Evolutionary conservation across 1,140 invertebrate species (phyloP), one percentile per base, ranked within the genome.

Genomic region (Nasonia longicornis): DNA sequence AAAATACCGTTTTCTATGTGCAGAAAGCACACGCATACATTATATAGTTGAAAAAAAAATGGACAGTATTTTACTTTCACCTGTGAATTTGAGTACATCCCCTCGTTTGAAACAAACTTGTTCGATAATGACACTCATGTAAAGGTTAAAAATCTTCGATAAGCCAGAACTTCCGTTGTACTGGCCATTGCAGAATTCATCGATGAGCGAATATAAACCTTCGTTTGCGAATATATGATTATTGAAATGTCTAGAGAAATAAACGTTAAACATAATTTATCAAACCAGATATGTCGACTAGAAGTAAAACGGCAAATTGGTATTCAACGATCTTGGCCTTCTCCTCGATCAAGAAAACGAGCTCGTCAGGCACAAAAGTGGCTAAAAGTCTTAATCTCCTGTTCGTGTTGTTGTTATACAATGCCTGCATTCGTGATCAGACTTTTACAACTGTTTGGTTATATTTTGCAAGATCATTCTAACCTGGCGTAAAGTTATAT

Each of bases 61-160:
- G 26, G 16, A 16, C 29, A 16, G 6, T 11, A 12, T 74, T 74
- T 14, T 31, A 2, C 38, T 63, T 69, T 48, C 14, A 58, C 86
- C 58, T 48, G 86, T 84, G 75, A 89, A 85, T 72, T 89, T 87
- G 0, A 89, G 7, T 67, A 90, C 64, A 42, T 90, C 89, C 3
- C 89, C 89, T 0, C 84, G 81, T 11, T 22, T 86, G 0, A n/a
- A 26, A 29, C 86, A 88, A 45, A 90, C 85, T 26, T 84, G 82
- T 12, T 87, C 83, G 8, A 88, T 83, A 22, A 89, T 86, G 0
- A 80, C 26, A 0, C 81, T 77, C 8, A 86, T 75, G 20, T 86
- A 88, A 7, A 42, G 45, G 84, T 89, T 88, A 3, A 90, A 71
- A 1, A 83, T 83, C 1, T 66, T 77, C 6, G 82, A 86, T 10